Base-by-base conservation (phyloP, 2,888 invertebrate genomes). In the Leucoptera coffeella region DNA sequence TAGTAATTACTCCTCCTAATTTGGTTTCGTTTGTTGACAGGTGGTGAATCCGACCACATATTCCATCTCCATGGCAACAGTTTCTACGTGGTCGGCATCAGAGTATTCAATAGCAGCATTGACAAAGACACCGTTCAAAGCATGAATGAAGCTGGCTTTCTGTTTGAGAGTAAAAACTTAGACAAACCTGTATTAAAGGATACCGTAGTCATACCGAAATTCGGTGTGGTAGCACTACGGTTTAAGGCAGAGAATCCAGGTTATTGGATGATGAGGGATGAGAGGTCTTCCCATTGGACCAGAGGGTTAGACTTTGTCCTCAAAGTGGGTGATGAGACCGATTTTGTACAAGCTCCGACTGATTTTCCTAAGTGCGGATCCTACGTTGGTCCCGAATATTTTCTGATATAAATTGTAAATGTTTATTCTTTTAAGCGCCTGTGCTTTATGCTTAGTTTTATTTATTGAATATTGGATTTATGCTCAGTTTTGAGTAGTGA, bases 261-360 rank as follows among this genome's bases (percentile, higher is more conserved):
- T 9, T 84, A 79, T 39, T 88, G 88, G 88, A 73, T 88, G 52
- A 71, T 88, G 48, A 77, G 86, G 37, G 86, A 87, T 37, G 85
- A 86, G 46, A 73, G 80, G 27, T 77, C 83, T 1, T 72, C 75
- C 12, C 80, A 83, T 36, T 82, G 85, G 78, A 82, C 84, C 0
- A 74, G 82, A 34, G 88, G 87, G 1, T 59, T 87, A 46, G 84
- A 83, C 34, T 72, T 86, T 29, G 72, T 87, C 13, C 49, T 88
- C 12, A 80, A 85, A 53, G 83, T 87, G 3, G 86, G 89, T 0
- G 73, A 77, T 25, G 43, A 59, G 15, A 48, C 59, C 12, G 78
- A 88, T 40, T 78, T 86, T 50, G 75, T 79, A 1, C 50, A 74
- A 25, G 69, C 78, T 1, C 88, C 88, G 0, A 48, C 73, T 12